Evolutionary conservation across 1,140 invertebrate genomes (phyloP), one percentile per base, ranked within the genome.

Genomic region (Tyrophagus putrescentiae): DNA sequence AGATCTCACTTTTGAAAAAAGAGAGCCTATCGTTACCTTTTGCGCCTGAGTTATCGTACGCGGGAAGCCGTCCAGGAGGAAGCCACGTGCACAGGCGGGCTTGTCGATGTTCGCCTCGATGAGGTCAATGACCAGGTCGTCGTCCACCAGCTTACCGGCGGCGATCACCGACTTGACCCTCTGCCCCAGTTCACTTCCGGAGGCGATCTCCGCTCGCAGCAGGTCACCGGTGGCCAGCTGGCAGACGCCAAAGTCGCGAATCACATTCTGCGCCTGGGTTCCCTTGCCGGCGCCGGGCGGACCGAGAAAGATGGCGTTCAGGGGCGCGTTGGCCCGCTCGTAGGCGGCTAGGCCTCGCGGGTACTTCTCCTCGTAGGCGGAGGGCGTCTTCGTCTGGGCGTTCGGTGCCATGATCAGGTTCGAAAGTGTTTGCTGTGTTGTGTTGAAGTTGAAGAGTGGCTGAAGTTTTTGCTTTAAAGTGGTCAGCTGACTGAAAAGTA

Each of bases 211-310:
- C 21, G 85, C 86, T 62, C 92, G 74, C 21, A 96, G 73, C 88
- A 97, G 91, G 71, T 96, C 92, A 56, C 77, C 76, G 64, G 39
- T 48, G 11, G 42, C 33, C 54, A 65, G 28, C 16, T 97, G 94
- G 69, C 93, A 98, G n/a, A 94, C 84, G 70, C 84, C 86, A 70
- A 85, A 96, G 68, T 84, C 85, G 63, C 92, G 79, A 68, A 90
- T 90, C 7, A 97, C 71, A 53, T 80, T 70, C 11, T 87, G 86
- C 13, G 92, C 91, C 81, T 95, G 91, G 62, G 93, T 96, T 53
- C 93, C 93, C 76, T 98, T 97, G n/a, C 92, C 93, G 53, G 89
- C 87, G 48, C 93, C 93, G 32, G 93, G 92, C 36, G 93, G 92
- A 7, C 93, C 93, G 57, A 97, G 73, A 25, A 97, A 76, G 62